Evolutionary conservation across 2,888 invertebrate genomes (phyloP).

Genomic region (Prenolepis imparis): DNA sequence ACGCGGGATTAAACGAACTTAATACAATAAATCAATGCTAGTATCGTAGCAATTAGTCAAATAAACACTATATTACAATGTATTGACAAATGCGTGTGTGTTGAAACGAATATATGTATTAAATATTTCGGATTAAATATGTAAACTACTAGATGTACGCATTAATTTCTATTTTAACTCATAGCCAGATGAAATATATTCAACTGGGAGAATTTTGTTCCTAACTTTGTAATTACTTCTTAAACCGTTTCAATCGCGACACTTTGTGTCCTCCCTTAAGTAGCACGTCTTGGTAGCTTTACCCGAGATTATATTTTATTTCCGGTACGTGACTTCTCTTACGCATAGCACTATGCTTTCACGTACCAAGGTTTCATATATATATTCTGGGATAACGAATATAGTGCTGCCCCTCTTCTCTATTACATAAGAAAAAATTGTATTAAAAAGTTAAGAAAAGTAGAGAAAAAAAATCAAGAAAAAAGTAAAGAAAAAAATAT

Average conservation of each 20-base stretch:
- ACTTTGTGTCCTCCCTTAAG: conserved; percentile 40
- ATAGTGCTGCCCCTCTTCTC: neutral
- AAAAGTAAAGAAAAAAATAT: neutral
- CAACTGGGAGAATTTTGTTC: conserved; percentile 20
- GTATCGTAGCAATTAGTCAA: conserved; percentile 7
- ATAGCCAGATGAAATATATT: conserved; percentile 28
- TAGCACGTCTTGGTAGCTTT: conserved; percentile 37
- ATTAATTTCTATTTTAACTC: neutral
- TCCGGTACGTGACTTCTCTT: conserved; percentile 50
- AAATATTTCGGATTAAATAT: neutral
- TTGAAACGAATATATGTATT: neutral
- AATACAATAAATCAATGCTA: conserved; percentile 22
- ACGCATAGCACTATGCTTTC: conserved; percentile 6
- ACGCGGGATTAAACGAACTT: conserved; percentile 36
- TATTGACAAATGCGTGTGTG: neutral
- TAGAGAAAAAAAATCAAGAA: too few species aligned
- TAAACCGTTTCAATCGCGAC: conserved; percentile 49
- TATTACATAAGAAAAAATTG: conserved; percentile 26
- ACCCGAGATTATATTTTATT: conserved; percentile 51
- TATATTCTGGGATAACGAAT: conserved; percentile 11
- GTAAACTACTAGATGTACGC: neutral
- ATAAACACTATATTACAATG: conserved; percentile 21
- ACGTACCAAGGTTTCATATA: conserved; percentile 22
- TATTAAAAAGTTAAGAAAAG: neutral
- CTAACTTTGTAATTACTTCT: conserved; percentile 50